phyloP scores from a whole-genome alignment of 2,888 invertebrate species.

The Diarsia mendica region DNA sequence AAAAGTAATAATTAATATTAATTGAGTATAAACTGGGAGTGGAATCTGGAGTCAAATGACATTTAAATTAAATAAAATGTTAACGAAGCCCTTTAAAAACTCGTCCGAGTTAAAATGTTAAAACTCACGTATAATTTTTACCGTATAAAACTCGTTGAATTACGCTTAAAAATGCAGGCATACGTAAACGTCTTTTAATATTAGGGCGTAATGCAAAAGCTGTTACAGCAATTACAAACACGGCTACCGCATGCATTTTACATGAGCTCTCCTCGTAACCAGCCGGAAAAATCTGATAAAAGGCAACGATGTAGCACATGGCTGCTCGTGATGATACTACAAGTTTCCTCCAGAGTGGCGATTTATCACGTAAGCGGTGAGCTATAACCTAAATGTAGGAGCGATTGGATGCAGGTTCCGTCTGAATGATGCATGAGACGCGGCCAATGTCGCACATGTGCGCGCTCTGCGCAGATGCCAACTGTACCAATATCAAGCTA shows the following conservation, averaged over 20 bases:
- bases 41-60: background rate
- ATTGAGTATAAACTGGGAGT: background rate
- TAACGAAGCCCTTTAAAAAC: conserved; percentile 16
- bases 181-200: conserved; percentile 52
- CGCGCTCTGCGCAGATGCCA: conserved; percentile 63
- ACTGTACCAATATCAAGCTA: conserved; percentile 69
- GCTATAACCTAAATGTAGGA: conserved; percentile 77
- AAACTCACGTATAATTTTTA: background rate
- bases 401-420: conserved; percentile 81
- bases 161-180: conserved; percentile 37
- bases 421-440: conserved; percentile 80
- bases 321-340: conserved; percentile 78
- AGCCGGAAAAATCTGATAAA: conserved; percentile 81
- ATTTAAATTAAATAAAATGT: conserved; percentile 13
- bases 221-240: conserved; percentile 73
- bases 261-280: conserved; percentile 77
- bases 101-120: background rate
- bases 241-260: conserved; percentile 77
- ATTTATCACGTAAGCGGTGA: conserved; percentile 78
- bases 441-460: conserved; percentile 68
- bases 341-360: conserved; percentile 75
- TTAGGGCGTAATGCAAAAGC: conserved; percentile 58
- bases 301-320: conserved; percentile 76
- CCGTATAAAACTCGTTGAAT: conserved; percentile 28
- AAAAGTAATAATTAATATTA: background rate